These are phyloP conservation scores for Orius insidiosus DNA, from an alignment of 1,140 invertebrate species.

Conservation along the genomic window DNA sequence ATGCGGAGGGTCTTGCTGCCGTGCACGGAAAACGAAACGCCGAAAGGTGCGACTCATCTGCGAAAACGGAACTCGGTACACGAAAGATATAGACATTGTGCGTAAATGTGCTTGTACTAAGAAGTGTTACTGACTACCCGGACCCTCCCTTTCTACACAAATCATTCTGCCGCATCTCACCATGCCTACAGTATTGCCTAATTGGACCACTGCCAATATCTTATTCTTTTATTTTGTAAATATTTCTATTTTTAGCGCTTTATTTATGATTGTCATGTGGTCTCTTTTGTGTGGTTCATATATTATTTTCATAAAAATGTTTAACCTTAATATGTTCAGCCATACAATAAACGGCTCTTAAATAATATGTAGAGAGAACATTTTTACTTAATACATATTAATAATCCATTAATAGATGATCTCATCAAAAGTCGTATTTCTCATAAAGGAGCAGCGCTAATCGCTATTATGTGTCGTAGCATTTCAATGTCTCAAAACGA, in stretches of 20 bases:
- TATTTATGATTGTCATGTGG: slow-evolving; percentile 22
- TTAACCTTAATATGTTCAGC: no score
- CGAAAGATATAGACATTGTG: slow-evolving; percentile 89
- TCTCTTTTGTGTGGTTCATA: slow-evolving; percentile 13
- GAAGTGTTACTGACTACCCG: slow-evolving; percentile 50
- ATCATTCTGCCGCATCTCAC: slow-evolving; percentile 17
- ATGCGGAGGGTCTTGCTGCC: slow-evolving; percentile 62
- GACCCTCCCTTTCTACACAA: slow-evolving; percentile 19
- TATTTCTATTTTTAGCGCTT: slow-evolving; percentile 21
- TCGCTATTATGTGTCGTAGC: no score
- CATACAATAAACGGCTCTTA: no score
- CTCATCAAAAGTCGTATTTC: no score
- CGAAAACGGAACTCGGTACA: slow-evolving; percentile 77
- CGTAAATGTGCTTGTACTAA: slow-evolving; percentile 79
- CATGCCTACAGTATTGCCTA: slow-evolving; percentile 5
- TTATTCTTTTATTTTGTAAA: slow-evolving; percentile 21
- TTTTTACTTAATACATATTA: no score
- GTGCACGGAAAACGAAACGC: slow-evolving; percentile 73
- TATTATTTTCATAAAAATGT: no score
- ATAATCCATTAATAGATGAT: no score
- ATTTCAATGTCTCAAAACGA: no score
- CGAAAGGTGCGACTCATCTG: slow-evolving; percentile 87
- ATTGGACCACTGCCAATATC: slow-evolving; percentile 10
- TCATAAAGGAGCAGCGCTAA: no score
- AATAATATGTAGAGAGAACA: no score